Base-by-base conservation (phyloP, 1,140 invertebrate genomes). In the Drosophila ironensis region DNA sequence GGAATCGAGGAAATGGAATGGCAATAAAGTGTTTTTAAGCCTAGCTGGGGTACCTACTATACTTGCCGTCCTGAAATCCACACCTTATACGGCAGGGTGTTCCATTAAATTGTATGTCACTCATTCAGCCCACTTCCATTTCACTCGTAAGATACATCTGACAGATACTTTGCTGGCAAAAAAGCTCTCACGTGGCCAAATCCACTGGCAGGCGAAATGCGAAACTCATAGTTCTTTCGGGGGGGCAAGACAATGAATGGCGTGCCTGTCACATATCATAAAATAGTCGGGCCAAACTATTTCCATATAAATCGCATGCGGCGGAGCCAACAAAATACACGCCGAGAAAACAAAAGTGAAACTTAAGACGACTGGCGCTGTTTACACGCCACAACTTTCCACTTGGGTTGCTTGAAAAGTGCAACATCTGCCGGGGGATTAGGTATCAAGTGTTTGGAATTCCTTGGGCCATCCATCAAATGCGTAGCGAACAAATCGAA, bases 361-460 rank as follows among this genome's bases (percentile, higher is more conserved):
- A 84, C 64, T 78, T 61, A 71, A 84, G 67, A 57, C 70, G 50
- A n/a, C 14, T 64, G 76, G 57, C 48, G 71, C 30, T 66, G 69
- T 64, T 77, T 73, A 77, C 73, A 84, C 69, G 63, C 72, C 60
- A 52, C 69, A 37, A 70, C 56, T 74, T 84, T 86, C 52, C 63
- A 84, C 69, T 82, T 52, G 64, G 71, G 63, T 77, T 77, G 74
- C 78, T 64, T 46, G 38, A 61, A 28, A 48, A 40, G 54, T 78
- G 56, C 56, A 60, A 42, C 56, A 67, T 72, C 61, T 68, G 61
- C 46, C 33, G 25, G 40, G 24, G 14, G 38, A 16, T 9, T n/a
- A 24, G 16, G 45, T 30, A 50, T 35, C 42, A 28, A 27, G 67
- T 63, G 35, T 37, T 44, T n/a, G n/a, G 30, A 47, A 44, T 59